Conservation (phyloP, 1,140 invertebrate species). For the Meloidogyne hapla region DNA sequence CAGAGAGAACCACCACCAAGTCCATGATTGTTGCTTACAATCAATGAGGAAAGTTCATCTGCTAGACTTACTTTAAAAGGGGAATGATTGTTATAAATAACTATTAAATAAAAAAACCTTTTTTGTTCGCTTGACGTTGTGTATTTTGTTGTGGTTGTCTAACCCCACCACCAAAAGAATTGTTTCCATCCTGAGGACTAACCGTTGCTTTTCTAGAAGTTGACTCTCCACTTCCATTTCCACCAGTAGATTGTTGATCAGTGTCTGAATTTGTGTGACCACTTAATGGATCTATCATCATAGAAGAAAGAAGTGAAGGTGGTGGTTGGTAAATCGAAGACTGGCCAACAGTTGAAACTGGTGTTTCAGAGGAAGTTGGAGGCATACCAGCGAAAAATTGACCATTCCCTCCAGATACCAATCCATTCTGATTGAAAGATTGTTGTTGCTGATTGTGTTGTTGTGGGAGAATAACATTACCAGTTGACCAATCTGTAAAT, state of each 20-base stretch:
- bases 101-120: background rate
- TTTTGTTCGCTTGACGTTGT: background rate
- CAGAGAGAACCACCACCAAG: slow-evolving; percentile 13
- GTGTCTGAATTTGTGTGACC: background rate
- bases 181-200: background rate
- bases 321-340: background rate
- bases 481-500: background rate
- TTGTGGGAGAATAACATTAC: background rate
- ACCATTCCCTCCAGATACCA: background rate
- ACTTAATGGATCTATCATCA: background rate
- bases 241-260: background rate
- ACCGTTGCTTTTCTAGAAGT: background rate
- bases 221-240: background rate
- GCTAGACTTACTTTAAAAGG: slow-evolving; percentile 21
- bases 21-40: background rate
- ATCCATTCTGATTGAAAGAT: background rate
- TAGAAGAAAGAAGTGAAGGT: background rate
- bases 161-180: background rate
- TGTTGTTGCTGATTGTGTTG: background rate
- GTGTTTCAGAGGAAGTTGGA: background rate
- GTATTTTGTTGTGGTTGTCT: background rate
- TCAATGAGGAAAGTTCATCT: slow-evolving; percentile 16
- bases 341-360: background rate
- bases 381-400: background rate
- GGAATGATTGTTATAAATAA: background rate